A percentile compares a stretch with the other conserved stretches of the same genome.
phyloP scores from a whole-genome alignment of 2,888 invertebrate species.

The Subacronicta megacephala region DNA sequence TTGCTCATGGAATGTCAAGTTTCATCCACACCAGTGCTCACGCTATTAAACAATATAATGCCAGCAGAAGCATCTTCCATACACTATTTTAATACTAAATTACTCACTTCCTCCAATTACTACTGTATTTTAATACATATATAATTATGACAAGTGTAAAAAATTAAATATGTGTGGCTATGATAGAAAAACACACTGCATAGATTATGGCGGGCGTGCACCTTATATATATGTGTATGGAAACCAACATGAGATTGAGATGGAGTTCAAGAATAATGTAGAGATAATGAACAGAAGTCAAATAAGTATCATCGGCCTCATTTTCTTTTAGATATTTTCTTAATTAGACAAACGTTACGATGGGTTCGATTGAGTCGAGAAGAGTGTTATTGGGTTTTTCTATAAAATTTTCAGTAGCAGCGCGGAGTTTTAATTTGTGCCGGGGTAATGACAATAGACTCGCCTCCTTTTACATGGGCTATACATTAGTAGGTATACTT shows the following conservation, averaged over 20 bases:
- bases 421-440: too few relatives aligned
- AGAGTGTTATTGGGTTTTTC: too few relatives aligned
- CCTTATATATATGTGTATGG: too few relatives aligned
- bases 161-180: constrained; percentile 28
- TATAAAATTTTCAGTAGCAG: too few relatives aligned
- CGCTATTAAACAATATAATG: constrained; percentile 46
- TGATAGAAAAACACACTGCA: constrained; percentile 22
- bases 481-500: too few relatives aligned
- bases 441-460: too few relatives aligned
- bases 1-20: constrained; percentile 69
- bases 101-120: constrained; percentile 53
- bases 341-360: too few relatives aligned
- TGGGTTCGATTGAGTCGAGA: too few relatives aligned
- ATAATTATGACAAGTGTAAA: constrained; percentile 48
- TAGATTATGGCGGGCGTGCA: constrained; percentile 1
- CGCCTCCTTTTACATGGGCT: too few relatives aligned
- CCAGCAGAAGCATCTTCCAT: constrained; percentile 28
- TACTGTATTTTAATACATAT: constrained; percentile 37
- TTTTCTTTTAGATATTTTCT: too few relatives aligned
- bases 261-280: not conserved
- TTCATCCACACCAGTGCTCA: constrained; percentile 61
- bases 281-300: not conserved
- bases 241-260: not conserved
- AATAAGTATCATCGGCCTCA: too few relatives aligned
- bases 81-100: constrained; percentile 45